These are phyloP conservation scores for Onthophagus sagittarius DNA, from an alignment of 2,888 invertebrate genomes.

Conservation along the genomic window DNA sequence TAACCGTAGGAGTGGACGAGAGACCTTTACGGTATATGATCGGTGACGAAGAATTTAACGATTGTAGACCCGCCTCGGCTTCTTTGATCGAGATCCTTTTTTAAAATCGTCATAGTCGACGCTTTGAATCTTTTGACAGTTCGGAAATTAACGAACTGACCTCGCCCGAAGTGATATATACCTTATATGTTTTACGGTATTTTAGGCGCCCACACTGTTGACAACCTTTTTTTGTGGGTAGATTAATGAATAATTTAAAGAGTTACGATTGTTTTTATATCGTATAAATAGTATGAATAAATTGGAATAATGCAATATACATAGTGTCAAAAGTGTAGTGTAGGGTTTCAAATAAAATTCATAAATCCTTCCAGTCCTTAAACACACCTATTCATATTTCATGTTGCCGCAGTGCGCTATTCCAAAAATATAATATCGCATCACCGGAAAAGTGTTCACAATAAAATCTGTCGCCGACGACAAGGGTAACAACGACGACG, in stretches of 20 bases:
- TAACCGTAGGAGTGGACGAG: not conserved
- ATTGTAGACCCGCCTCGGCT: constrained; percentile 20
- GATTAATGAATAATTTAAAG: not conserved
- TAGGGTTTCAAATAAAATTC: not conserved
- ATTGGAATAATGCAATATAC: too few relatives aligned
- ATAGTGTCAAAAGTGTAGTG: too few relatives aligned
- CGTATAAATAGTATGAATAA: too few relatives aligned
- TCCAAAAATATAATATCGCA: constrained; percentile 18
- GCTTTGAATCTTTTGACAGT: not conserved
- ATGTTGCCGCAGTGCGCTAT: not conserved
- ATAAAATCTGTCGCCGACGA: constrained; percentile 19
- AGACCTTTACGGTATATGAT: constrained; percentile 19
- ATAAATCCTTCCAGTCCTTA: not conserved
- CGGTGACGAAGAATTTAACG: constrained; percentile 25
- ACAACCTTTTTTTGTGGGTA: not conserved
- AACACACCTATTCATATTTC: constrained; percentile 21
- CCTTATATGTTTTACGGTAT: not conserved
- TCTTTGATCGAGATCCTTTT: constrained; percentile 4
- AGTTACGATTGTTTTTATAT: too few relatives aligned
- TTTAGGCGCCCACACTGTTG: not conserved
- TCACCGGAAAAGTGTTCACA: constrained; percentile 25
- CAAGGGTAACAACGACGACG: not conserved
- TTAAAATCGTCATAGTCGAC: not conserved
- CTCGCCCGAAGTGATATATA: not conserved
- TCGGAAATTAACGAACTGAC: not conserved